Percentiles rank a stretch among this genome's conserved stretches.
Evolutionary conservation across 2,797 vertebrate genomes (phyloP).

Genomic region (Pangasius sanitwongsei): DNA sequence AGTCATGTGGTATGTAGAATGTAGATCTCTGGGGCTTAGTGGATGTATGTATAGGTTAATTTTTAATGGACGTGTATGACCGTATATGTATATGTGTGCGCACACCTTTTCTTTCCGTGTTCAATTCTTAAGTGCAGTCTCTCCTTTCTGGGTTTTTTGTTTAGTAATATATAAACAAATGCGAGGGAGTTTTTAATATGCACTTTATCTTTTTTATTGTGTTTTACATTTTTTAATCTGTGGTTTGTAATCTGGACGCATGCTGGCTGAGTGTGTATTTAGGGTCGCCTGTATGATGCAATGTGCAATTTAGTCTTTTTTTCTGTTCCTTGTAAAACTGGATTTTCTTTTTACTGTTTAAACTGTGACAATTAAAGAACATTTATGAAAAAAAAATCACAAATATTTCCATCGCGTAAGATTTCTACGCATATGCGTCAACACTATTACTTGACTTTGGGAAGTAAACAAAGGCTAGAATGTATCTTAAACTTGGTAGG

Average conservation of each 20-base stretch:
- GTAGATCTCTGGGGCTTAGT: conserved; percentile 51
- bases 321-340: conserved; percentile 68
- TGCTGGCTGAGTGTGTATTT: conserved; percentile 59
- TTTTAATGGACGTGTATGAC: conserved; percentile 53
- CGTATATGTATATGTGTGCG: conserved; percentile 46
- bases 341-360: conserved; percentile 77
- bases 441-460: background rate
- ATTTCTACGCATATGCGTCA: background rate
- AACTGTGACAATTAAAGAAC: conserved; percentile 81
- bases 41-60: conserved; percentile 40
- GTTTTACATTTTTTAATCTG: conserved; percentile 57
- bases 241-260: conserved; percentile 72
- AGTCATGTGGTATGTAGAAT: conserved; percentile 48
- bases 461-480: background rate
- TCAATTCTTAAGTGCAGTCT: conserved; percentile 51
- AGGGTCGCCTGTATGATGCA: conserved; percentile 58
- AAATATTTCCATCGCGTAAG: background rate
- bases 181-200: conserved; percentile 74
- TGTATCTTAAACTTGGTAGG: too few relatives aligned
- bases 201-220: conserved; percentile 78
- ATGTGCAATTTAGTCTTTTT: conserved; percentile 49
- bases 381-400: conserved; percentile 51
- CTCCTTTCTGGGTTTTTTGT: conserved; percentile 47
- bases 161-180: conserved; percentile 59
- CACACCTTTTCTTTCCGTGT: conserved; percentile 45